phyloP scores from a whole-genome alignment of 2,797 vertebrate genomes.

The Gallirallus australis region DNA sequence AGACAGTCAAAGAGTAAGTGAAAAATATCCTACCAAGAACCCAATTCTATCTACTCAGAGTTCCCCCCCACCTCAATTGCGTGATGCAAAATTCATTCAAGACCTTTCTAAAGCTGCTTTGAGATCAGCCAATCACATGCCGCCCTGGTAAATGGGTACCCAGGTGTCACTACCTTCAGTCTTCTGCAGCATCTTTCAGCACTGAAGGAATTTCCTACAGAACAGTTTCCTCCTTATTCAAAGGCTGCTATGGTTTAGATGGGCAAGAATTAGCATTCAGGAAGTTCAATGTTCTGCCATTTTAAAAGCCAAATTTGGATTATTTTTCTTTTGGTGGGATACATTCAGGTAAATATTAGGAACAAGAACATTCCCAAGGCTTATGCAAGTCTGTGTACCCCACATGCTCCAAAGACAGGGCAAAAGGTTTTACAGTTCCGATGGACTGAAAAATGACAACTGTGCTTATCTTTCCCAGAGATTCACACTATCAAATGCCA shows the following conservation, averaged over 20 bases:
- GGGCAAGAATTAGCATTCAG: background rate
- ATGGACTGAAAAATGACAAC: background rate
- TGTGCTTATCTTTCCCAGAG: background rate
- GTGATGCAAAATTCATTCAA: background rate
- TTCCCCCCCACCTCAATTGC: background rate
- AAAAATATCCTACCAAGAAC: background rate
- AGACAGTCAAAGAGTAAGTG: background rate
- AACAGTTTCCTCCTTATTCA: slow-evolving; percentile 17
- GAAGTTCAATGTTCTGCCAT: background rate
- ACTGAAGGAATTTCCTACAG: background rate
- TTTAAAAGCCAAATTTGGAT: slow-evolving; percentile 38
- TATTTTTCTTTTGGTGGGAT: slow-evolving; percentile 11
- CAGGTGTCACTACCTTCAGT: background rate
- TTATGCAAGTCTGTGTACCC: background rate
- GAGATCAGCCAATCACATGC: background rate
- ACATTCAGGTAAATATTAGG: slow-evolving; percentile 22
- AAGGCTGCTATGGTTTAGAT: background rate
- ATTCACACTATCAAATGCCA: background rate
- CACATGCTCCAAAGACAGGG: background rate
- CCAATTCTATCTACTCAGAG: background rate
- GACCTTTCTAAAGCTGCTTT: background rate
- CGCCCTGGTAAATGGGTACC: background rate
- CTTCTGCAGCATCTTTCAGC: background rate
- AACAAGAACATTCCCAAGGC: background rate
- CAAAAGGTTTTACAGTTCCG: background rate